Evolutionary conservation across 2,888 invertebrate genomes (phyloP).

Genomic region (Chironomus riparius): DNA sequence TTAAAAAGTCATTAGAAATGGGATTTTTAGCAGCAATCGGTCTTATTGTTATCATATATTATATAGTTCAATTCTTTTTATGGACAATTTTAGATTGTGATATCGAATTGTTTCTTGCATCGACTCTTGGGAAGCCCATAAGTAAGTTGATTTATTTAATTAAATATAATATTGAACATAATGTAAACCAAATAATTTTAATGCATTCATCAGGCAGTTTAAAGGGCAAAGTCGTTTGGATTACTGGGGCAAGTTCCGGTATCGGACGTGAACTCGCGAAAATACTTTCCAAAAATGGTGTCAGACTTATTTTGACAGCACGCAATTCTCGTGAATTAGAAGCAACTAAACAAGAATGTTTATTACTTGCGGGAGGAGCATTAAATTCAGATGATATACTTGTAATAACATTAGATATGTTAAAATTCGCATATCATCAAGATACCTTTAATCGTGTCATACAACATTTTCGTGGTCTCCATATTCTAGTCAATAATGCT

Average conservation of each 20-base stretch:
- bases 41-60: constrained; percentile 41
- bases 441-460: constrained; percentile 52
- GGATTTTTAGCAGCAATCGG: constrained; percentile 37
- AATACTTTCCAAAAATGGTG: constrained; percentile 54
- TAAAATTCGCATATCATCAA: constrained; percentile 51
- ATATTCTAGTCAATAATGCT: constrained; percentile 73
- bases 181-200: too few species aligned
- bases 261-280: constrained; percentile 68
- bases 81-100: constrained; percentile 52
- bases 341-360: constrained; percentile 55
- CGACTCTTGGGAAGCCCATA: constrained; percentile 52
- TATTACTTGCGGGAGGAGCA: constrained; percentile 39
- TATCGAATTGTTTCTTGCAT: constrained; percentile 48
- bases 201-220: constrained; percentile 42
- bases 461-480: constrained; percentile 59
- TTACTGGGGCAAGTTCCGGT: constrained; percentile 77
- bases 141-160: constrained; percentile 40
- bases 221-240: constrained; percentile 66
- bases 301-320: constrained; percentile 58
- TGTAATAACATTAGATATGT: constrained; percentile 59
- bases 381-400: constrained; percentile 53
- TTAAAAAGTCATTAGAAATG: constrained; percentile 31
- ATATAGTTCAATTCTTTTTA: constrained; percentile 44
- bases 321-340: constrained; percentile 54
- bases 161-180: too few species aligned